Conservation (phyloP, 1,140 invertebrate genomes). For the Drosophila serrata region DNA sequence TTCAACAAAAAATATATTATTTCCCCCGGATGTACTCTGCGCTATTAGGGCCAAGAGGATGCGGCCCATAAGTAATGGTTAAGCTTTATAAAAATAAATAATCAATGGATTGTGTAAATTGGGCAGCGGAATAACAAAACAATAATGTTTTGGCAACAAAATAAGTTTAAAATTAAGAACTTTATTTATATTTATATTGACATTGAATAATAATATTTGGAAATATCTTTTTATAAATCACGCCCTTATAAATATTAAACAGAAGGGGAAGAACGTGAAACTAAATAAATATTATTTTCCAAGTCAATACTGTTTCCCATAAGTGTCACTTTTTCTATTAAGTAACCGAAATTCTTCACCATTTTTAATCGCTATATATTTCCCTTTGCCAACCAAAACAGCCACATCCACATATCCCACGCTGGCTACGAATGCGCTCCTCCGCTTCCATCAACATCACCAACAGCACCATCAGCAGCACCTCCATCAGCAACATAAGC, state of each 20-base stretch:
- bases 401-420: slow-evolving; percentile 56
- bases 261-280: too few relatives aligned
- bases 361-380: neutral
- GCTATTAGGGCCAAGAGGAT: slow-evolving; percentile 50
- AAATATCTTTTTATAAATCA: neutral
- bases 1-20: slow-evolving; percentile 56
- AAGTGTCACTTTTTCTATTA: neutral
- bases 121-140: neutral
- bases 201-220: neutral
- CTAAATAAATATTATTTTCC: neutral
- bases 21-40: slow-evolving; percentile 55
- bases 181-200: neutral
- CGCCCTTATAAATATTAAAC: neutral
- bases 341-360: neutral
- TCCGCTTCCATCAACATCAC: slow-evolving; percentile 80
- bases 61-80: slow-evolving; percentile 29
- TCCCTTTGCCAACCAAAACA: neutral
- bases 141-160: slow-evolving; percentile 17
- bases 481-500: slow-evolving; percentile 47
- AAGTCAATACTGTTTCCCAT: neutral
- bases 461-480: slow-evolving; percentile 47
- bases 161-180: neutral
- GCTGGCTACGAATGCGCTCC: slow-evolving; percentile 64
- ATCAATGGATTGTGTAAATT: slow-evolving; percentile 26
- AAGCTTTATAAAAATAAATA: slow-evolving; percentile 66